A percentile compares a stretch with the other conserved stretches of the same genome.
phyloP scores from a whole-genome alignment of 2,888 invertebrate genomes.

The Drosophila aldrichi region DNA sequence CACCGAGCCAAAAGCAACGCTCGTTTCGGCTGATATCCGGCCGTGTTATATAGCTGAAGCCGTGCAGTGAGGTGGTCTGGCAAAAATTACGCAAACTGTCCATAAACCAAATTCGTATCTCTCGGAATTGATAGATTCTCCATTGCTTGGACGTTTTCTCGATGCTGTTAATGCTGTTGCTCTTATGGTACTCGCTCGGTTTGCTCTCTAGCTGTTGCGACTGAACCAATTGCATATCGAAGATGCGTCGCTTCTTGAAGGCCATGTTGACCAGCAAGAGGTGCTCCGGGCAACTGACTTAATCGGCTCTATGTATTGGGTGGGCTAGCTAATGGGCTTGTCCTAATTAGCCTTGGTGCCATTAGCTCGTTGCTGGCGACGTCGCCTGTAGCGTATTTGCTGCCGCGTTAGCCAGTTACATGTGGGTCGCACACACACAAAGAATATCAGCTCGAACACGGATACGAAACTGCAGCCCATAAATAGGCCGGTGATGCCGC shows the following conservation, averaged over 20 bases:
- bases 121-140: constrained; percentile 21
- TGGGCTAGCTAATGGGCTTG: constrained; percentile 48
- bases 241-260: constrained; percentile 71
- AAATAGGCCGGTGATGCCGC: constrained; percentile 89
- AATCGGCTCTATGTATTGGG: constrained; percentile 10
- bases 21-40: constrained; percentile 87
- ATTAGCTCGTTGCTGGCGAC: constrained; percentile 35
- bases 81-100: constrained; percentile 87
- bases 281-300: constrained; percentile 24
- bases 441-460: constrained; percentile 87
- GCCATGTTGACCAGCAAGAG: constrained; percentile 42
- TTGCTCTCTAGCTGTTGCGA: constrained; percentile 27
- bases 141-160: neutral
- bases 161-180: neutral
- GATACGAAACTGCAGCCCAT: constrained; percentile 90
- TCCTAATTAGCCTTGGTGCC: constrained; percentile 54
- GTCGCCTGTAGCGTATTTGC: constrained; percentile 66
- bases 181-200: constrained; percentile 1
- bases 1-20: constrained; percentile 87
- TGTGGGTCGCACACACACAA: constrained; percentile 78
- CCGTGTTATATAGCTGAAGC: constrained; percentile 89
- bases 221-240: constrained; percentile 63
- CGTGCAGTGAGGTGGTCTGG: constrained; percentile 89
- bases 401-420: constrained; percentile 78
- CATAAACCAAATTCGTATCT: constrained; percentile 76